Conservation (phyloP, 2,888 invertebrate species). For the Heteropelma amictum region DNA sequence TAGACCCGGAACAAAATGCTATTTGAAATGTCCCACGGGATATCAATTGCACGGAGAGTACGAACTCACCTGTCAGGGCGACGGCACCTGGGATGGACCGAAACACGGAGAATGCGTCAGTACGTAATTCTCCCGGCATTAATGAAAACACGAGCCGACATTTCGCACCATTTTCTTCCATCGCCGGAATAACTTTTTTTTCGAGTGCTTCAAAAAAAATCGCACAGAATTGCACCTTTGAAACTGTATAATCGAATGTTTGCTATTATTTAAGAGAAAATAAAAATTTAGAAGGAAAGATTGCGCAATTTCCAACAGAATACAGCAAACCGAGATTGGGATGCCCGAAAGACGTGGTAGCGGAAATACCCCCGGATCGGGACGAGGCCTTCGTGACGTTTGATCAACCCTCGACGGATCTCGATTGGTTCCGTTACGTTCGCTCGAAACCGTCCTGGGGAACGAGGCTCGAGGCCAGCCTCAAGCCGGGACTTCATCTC, state of each 20-base stretch:
- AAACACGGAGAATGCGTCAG: constrained; percentile 78
- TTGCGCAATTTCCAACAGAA: constrained; percentile 69
- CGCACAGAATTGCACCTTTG: no score
- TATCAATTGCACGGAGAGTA: constrained; percentile 78
- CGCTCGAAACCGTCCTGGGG: constrained; percentile 79
- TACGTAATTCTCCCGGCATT: constrained; percentile 67
- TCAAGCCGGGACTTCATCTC: constrained; percentile 78
- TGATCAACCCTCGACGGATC: constrained; percentile 79
- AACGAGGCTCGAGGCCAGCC: constrained; percentile 78
- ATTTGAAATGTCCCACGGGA: constrained; percentile 78
- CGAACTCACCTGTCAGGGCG: constrained; percentile 76
- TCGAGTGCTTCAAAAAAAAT: no score
- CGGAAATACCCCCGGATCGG: constrained; percentile 77
- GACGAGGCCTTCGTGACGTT: constrained; percentile 78
- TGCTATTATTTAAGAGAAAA: not conserved
- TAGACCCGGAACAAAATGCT: constrained; percentile 79
- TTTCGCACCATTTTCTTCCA: no score
- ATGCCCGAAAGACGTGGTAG: constrained; percentile 79
- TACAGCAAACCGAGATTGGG: constrained; percentile 79
- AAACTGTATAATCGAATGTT: not conserved
- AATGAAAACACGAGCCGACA: not conserved
- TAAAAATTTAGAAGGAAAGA: not conserved
- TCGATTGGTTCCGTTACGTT: constrained; percentile 80
- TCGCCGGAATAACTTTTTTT: no score
- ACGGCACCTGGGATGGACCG: constrained; percentile 78